Evolutionary conservation across 2,888 invertebrate genomes (phyloP).

Genomic region (Cynaeus angustus): DNA sequence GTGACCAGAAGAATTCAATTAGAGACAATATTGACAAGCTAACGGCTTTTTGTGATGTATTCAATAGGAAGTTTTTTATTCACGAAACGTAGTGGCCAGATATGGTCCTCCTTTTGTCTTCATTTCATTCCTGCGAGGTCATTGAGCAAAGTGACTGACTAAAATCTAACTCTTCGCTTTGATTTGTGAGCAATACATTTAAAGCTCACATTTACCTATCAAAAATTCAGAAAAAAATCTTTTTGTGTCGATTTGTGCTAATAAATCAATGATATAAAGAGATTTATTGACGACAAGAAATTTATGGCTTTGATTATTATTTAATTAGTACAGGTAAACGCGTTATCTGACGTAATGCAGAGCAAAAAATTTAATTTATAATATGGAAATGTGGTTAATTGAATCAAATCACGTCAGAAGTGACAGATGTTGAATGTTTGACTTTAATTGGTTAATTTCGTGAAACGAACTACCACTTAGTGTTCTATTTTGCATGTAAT

Average conservation of each 20-base stretch:
- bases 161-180: not conserved
- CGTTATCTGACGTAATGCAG: conserved; percentile 25
- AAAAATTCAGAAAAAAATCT: not conserved
- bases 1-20: conserved; percentile 18
- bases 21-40: conserved; percentile 27
- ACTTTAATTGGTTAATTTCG: conserved; percentile 32
- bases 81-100: conserved; percentile 6
- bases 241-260: conserved; percentile 7
- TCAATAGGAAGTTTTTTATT: conserved; percentile 10
- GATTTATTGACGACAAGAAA: conserved; percentile 27
- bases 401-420: conserved; percentile 35
- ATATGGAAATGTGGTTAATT: conserved; percentile 33
- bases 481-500: conserved; percentile 27
- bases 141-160: conserved; percentile 1
- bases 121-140: not conserved
- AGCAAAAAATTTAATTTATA: conserved; percentile 26
- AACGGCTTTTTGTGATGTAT: conserved; percentile 27
- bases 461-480: not conserved
- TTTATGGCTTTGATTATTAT: conserved; percentile 39
- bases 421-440: conserved; percentile 36
- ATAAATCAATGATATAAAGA: conserved; percentile 32
- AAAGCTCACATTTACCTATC: not conserved
- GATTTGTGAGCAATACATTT: not conserved
- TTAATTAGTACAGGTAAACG: conserved; percentile 33
- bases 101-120: conserved; percentile 13